phyloP scores from a whole-genome alignment of 2,888 invertebrate species.

The Watsonalla cultraria region DNA sequence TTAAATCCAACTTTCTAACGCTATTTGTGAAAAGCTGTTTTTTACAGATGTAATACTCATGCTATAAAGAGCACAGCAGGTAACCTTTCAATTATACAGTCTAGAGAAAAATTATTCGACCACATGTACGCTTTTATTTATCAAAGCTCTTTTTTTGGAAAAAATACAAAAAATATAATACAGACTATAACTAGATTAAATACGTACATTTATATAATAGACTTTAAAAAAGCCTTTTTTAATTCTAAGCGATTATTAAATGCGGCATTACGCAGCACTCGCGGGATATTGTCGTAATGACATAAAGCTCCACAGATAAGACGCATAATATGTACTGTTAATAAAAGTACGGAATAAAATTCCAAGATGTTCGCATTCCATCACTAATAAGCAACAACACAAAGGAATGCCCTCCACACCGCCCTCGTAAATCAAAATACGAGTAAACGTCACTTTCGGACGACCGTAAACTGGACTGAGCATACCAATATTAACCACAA shows the following conservation, averaged over 20 bases:
- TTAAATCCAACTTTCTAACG: too few species aligned
- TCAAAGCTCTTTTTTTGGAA: slow-evolving; percentile 25
- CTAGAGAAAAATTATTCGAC: slow-evolving; percentile 40
- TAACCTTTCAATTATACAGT: slow-evolving; percentile 23
- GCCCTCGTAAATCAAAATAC: slow-evolving; percentile 55
- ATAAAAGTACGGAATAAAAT: slow-evolving; percentile 36
- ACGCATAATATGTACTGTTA: too few species aligned
- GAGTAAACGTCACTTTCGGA: slow-evolving; percentile 58
- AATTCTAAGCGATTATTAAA: too few species aligned
- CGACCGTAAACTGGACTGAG: slow-evolving; percentile 44
- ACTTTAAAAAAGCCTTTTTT: too few species aligned
- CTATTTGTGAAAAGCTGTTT: too few species aligned
- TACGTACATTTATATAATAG: too few species aligned
- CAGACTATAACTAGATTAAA: too few species aligned
- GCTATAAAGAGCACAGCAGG: slow-evolving; percentile 14
- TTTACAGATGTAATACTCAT: too few species aligned
- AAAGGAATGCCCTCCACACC: slow-evolving; percentile 31
- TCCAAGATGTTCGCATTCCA: slow-evolving; percentile 18
- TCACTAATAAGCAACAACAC: slow-evolving; percentile 45
- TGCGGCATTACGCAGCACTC: too few species aligned
- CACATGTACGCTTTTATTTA: slow-evolving; percentile 40
- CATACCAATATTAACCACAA: slow-evolving; percentile 21
- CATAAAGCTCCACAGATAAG: too few species aligned
- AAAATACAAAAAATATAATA: slow-evolving; percentile 30
- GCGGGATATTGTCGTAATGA: too few species aligned